Evolutionary conservation across 2,888 invertebrate species (phyloP).

Genomic region (Melanotus villosus): DNA sequence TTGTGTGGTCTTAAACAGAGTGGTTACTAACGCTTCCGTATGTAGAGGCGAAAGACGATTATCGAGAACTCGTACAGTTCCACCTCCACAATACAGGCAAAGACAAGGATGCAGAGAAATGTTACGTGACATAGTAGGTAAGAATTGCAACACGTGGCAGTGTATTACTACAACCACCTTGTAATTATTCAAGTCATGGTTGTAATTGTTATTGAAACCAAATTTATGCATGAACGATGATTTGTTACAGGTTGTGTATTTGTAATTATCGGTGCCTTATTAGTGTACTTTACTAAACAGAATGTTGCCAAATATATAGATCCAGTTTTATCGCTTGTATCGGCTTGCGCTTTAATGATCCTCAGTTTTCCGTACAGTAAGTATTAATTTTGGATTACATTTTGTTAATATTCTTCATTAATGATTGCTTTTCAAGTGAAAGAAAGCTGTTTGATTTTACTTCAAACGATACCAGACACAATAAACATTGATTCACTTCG

Average conservation of each 20-base stretch:
- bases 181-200: no score
- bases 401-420: background rate
- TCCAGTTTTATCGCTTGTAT: constrained; percentile 83
- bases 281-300: constrained; percentile 74
- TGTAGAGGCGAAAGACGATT: constrained; percentile 68
- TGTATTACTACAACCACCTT: background rate
- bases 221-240: no score
- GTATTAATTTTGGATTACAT: constrained; percentile 60
- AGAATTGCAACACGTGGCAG: no score
- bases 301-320: constrained; percentile 80
- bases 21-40: constrained; percentile 64
- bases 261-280: constrained; percentile 78
- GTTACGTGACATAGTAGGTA: constrained; percentile 75
- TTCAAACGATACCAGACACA: constrained; percentile 94
- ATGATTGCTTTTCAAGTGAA: constrained; percentile 76
- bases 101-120: constrained; percentile 75
- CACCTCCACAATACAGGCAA: constrained; percentile 63
- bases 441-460: constrained; percentile 88
- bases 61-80: constrained; percentile 65
- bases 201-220: background rate
- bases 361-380: constrained; percentile 88
- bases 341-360: constrained; percentile 78
- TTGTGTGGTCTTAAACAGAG: constrained; percentile 75
- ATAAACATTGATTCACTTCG: constrained; percentile 83
- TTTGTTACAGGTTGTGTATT: constrained; percentile 77